Base-by-base conservation (phyloP, 2,797 vertebrate genomes). In the Poecilia gillii region DNA sequence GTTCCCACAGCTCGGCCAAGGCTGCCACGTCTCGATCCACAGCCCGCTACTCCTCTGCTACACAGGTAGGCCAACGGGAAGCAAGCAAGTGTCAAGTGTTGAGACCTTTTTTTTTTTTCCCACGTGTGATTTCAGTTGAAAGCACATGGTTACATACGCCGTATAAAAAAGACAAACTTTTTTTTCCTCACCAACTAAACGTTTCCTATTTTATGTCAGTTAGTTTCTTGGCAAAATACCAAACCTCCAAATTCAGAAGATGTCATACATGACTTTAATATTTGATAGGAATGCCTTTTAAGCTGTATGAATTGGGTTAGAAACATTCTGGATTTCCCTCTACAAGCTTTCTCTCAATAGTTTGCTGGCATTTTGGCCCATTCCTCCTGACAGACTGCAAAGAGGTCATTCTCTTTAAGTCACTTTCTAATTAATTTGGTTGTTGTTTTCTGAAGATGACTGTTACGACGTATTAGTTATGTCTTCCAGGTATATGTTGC, bases 31-130 rank as follows among this genome's bases (percentile, higher is more conserved):
- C 97, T 51, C 96, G 98, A 89, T 98, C 97, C 77, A 99, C 97
- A 0, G 97, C 98, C 43, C 97, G 98, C 57, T 99, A 99, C 88
- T 99, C 98, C 74, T 99, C 98, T 73, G 98, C 98, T 78, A 99
- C 98, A 18, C 98, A 99, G 97, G 98, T 99, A 47, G 31, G 9
- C 7, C 28, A 11, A 16, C 0, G 4, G 47, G 11, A 81, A 53
- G 51, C 20, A 7, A 2, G 75, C 41, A 31, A 13, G 5, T 47
- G 64, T 80, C 28, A 72, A 72, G 3, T 51, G 23, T 49, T 5
- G 71, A 45, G 12, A 0, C 47, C 12, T 74, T 74, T 33, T 31
- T 25, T 74, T 74, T 33, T 31, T 25, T 20, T 25, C 8, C 11
- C 36, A 23, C 14, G 6, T 71, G 25, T 45, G n/a, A 71, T 6